phyloP scores from a whole-genome alignment of 2,113 vertebrate species.

The Sigmodon hispidus region DNA sequence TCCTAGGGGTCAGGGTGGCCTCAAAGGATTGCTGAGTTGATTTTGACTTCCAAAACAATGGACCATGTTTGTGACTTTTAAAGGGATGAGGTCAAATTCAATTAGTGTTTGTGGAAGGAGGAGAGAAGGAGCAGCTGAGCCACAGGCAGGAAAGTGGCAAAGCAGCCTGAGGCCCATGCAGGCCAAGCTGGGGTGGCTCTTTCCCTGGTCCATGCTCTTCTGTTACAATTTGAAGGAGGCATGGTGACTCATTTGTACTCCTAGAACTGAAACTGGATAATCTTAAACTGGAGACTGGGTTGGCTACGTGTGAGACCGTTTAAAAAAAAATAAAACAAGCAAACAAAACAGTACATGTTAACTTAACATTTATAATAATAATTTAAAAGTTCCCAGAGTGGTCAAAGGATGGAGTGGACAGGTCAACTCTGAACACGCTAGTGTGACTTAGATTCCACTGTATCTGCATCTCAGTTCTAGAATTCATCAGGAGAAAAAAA shows the following conservation, averaged over 20 bases:
- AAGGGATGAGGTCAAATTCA: neutral
- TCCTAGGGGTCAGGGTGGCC: neutral
- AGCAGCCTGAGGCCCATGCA: too few species aligned
- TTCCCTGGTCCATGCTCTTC: neutral
- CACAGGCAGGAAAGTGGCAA: neutral
- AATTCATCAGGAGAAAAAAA: neutral
- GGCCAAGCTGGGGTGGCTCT: fast-evolving
- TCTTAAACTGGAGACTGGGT: neutral
- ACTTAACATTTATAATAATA: neutral
- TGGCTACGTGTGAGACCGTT: neutral
- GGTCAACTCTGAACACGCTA: neutral
- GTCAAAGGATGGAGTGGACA: neutral
- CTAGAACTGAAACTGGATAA: neutral
- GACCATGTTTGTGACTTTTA: neutral
- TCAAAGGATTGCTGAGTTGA: neutral
- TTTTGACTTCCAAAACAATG: neutral
- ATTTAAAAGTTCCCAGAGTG: neutral
- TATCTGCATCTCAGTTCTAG: neutral
- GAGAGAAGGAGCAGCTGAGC: neutral
- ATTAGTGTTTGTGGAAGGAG: neutral
- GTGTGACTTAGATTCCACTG: neutral
- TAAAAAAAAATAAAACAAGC: neutral
- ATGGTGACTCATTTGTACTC: neutral
- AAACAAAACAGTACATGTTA: neutral
- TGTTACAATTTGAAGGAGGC: neutral